phyloP scores from a whole-genome alignment of 2,888 invertebrate genomes.

The Sisyra terminalis region DNA sequence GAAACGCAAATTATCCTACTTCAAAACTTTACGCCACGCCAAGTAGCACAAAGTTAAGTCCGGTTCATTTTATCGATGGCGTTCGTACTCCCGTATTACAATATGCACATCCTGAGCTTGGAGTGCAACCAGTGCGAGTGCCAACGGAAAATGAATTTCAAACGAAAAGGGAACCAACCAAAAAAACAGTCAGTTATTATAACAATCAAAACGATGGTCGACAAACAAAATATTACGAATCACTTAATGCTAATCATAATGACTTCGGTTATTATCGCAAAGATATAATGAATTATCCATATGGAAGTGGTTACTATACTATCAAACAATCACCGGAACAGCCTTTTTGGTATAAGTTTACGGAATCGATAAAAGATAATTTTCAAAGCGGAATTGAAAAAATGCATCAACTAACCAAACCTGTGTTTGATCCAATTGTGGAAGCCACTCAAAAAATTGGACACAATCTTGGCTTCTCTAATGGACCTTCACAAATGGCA shows the following conservation, averaged over 20 bases:
- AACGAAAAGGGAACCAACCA: not conserved
- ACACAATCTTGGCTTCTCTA: constrained; percentile 48
- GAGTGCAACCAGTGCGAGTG: constrained; percentile 56
- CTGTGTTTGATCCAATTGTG: constrained; percentile 54
- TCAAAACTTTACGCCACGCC: constrained; percentile 47
- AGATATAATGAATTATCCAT: constrained; percentile 36
- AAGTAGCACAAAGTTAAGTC: constrained; percentile 32
- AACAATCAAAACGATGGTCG: constrained; percentile 10
- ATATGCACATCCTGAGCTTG: constrained; percentile 65
- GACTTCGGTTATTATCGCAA: constrained; percentile 31
- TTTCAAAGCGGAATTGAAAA: constrained; percentile 53
- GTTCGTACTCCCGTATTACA: constrained; percentile 59
- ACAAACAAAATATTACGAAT: constrained; percentile 25
- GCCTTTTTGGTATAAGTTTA: constrained; percentile 56
- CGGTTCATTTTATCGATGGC: constrained; percentile 47
- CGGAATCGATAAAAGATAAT: constrained; percentile 55
- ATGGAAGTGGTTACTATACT: constrained; percentile 37
- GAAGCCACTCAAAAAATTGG: constrained; percentile 69
- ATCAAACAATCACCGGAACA: constrained; percentile 40
- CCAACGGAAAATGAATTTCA: constrained; percentile 25
- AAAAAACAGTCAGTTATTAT: not conserved
- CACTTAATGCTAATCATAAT: constrained; percentile 14
- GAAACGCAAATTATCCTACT: constrained; percentile 41
- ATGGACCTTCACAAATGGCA: constrained; percentile 25
- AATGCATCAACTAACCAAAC: constrained; percentile 47